Percentiles rank a stretch among this genome's conserved stretches.
Evolutionary conservation across 2,113 vertebrate genomes (phyloP).

Genomic region (Hyperopisus bebe): DNA sequence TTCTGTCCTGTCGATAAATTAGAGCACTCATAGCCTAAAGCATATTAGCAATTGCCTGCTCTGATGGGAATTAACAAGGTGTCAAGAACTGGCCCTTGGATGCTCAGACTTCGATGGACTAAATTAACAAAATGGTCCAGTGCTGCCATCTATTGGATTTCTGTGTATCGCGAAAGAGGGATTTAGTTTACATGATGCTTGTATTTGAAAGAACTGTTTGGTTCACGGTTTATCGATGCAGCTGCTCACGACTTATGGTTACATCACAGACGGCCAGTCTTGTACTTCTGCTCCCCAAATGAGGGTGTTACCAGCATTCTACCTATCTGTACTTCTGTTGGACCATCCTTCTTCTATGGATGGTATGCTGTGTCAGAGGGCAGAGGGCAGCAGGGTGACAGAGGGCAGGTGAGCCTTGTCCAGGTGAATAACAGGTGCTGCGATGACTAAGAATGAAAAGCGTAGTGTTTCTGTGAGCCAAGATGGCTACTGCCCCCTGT

Average conservation of each 20-base stretch:
- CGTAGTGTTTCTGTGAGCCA: neutral
- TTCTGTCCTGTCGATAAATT: neutral
- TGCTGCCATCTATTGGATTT: conserved; percentile 6
- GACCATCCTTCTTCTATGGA: neutral
- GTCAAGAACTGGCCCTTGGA: neutral
- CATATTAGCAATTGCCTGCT: neutral
- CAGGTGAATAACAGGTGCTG: neutral
- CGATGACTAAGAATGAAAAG: neutral
- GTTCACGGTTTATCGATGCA: neutral
- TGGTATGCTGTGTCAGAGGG: no score
- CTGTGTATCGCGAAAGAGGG: neutral
- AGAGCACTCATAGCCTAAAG: neutral
- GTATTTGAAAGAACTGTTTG: neutral
- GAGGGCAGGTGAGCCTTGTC: neutral
- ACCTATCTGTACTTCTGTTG: neutral
- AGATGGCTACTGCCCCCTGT: neutral
- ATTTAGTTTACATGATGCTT: neutral
- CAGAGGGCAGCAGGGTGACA: neutral
- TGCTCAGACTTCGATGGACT: neutral
- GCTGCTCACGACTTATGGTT: neutral
- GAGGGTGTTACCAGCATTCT: neutral
- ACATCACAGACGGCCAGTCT: neutral
- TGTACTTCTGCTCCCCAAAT: neutral
- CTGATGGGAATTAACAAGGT: neutral
- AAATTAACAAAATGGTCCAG: neutral